Base-by-base conservation (phyloP, 2,113 vertebrate species). In the Athene cunicularia region DNA sequence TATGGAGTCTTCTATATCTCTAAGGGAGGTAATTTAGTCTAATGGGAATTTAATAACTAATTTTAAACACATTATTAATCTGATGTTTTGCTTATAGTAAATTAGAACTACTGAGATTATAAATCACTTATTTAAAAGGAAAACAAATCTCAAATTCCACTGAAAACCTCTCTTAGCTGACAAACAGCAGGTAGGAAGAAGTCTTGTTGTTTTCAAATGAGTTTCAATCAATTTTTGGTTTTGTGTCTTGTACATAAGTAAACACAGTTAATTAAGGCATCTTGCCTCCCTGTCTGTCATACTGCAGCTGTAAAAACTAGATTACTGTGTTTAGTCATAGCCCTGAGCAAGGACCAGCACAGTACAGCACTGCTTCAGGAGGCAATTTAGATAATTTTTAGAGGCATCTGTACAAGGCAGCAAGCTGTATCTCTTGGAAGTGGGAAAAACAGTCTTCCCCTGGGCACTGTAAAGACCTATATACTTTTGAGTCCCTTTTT, bases 41-140 rank as follows among this genome's bases (percentile, higher is more conserved):
- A 98, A 98, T 98, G 97, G 93, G 96, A 98, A 98, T 97, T 98
- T 98, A 98, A 98, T 98, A 98, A 98, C 95, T 98, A 96, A 97
- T 97, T 98, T 98, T 98, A 98, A 98, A 95, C 92, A 98, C 95
- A 97, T 98, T 98, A 97, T 87, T 97, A 98, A 98, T 98, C 94
- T 98, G 72, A 96, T 97, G 92, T 86, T 98, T 98, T 98, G 95
- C 96, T 98, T 98, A 98, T 92, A 97, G 96, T 98, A 98, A 98
- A 97, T 98, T 97, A 96, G 86, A 98, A 92, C 80, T 86, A 96
- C 88, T 88, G 79, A 97, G 92, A 97, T 98, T 97, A 97, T 97
- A 97, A 98, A 98, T 98, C 77, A 97, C 75, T 96, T 97, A 97
- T 90, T 96, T 95, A 95, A 96, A 96, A 60, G 22, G 49, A 87